Percentiles rank a stretch among this genome's conserved stretches.
Conservation (phyloP, 2,888 invertebrate genomes). For the Melitaea athalia region DNA sequence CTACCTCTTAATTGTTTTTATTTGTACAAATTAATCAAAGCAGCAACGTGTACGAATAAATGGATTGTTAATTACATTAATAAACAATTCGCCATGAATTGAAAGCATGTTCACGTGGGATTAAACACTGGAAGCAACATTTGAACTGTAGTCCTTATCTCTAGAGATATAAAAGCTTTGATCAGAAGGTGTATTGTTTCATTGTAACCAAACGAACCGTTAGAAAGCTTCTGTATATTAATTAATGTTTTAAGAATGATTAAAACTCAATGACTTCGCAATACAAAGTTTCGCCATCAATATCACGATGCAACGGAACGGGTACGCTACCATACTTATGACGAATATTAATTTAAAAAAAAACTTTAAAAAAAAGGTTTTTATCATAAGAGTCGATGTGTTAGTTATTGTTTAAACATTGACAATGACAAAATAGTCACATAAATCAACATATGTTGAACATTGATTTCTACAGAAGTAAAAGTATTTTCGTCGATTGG, state of each 20-base stretch:
- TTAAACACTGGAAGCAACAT: constrained; percentile 6
- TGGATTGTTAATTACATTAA: constrained; percentile 22
- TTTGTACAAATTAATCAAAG: constrained; percentile 16
- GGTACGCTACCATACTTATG: constrained; percentile 46
- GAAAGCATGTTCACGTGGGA: constrained; percentile 16
- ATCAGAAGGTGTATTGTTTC: constrained; percentile 5
- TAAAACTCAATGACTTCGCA: constrained; percentile 55
- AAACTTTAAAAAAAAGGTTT: constrained; percentile 33
- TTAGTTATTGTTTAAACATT: constrained; percentile 42
- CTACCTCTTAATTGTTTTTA: constrained; percentile 16
- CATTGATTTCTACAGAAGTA: constrained; percentile 38
- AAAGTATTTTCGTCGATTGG: constrained; percentile 40
- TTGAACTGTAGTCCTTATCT: not conserved
- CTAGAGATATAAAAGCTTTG: not conserved
- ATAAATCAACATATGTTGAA: constrained; percentile 26
- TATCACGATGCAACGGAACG: constrained; percentile 34
- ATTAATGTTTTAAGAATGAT: constrained; percentile 57
- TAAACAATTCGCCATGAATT: constrained; percentile 19
- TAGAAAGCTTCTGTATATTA: constrained; percentile 55
- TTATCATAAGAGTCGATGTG: constrained; percentile 44
- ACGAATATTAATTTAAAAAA: constrained; percentile 13
- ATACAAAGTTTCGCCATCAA: constrained; percentile 41
- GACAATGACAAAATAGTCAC: constrained; percentile 36
- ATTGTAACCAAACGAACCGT: constrained; percentile 34
- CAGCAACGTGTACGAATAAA: constrained; percentile 16